Conservation (phyloP, 2,113 vertebrate species). For the Agelaius tricolor region DNA sequence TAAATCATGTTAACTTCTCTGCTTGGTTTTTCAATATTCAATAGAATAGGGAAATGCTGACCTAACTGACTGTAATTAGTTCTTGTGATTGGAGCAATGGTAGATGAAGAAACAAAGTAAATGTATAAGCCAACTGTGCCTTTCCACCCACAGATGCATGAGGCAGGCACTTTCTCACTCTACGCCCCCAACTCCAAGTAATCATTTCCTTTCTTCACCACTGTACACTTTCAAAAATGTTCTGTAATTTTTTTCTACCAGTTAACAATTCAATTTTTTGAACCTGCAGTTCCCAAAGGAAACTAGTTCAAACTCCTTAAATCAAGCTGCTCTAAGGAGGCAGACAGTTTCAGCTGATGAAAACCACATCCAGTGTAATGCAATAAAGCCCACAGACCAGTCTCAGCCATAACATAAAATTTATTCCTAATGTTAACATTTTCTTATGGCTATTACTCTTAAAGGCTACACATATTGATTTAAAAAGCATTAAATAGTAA, state of each 20-base stretch:
- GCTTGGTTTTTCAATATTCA: not conserved
- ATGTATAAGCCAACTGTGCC: not conserved
- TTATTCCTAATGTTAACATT: not conserved
- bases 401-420: not conserved
- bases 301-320: constrained; percentile 35
- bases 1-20: not conserved
- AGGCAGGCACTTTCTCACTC: constrained; percentile 32
- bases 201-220: constrained; percentile 59
- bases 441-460: not conserved
- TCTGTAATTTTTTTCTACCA: constrained; percentile 29
- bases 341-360: constrained; percentile 12
- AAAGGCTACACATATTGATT: not conserved
- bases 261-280: constrained; percentile 39
- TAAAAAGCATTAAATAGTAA: not conserved
- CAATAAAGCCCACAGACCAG: not conserved
- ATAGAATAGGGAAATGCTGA: not conserved
- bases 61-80: constrained; percentile 35
- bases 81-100: not conserved
- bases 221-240: constrained; percentile 44
- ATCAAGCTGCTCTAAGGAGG: constrained; percentile 21
- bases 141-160: constrained; percentile 33
- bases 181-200: constrained; percentile 24
- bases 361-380: constrained; percentile 2
- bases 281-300: constrained; percentile 23
- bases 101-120: constrained; percentile 37